Conservation (phyloP, 2,797 vertebrate species). For the Lagocephalus sceleratus region DNA sequence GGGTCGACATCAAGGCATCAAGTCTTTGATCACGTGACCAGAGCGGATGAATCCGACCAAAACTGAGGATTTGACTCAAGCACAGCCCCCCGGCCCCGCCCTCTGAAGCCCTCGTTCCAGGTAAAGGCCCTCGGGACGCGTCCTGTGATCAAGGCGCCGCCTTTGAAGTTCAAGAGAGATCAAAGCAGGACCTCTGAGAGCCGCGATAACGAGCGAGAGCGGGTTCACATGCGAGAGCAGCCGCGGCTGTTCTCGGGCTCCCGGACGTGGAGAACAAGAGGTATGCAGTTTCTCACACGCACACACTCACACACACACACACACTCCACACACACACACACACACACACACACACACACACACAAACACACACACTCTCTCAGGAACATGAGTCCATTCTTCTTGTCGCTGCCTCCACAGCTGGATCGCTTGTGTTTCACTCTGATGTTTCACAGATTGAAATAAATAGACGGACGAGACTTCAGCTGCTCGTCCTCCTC, state of each 20-base stretch:
- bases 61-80: too few species aligned
- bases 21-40: too few species aligned
- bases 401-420: background rate
- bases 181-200: too few species aligned
- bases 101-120: too few species aligned
- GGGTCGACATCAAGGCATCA: too few species aligned
- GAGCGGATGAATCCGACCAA: too few species aligned
- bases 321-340: constrained; percentile 1
- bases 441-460: constrained; percentile 28
- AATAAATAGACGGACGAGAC: constrained; percentile 47
- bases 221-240: constrained; percentile 5
- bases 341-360: background rate
- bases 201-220: background rate
- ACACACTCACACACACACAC: background rate
- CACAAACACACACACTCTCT: background rate
- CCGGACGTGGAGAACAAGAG: constrained; percentile 23
- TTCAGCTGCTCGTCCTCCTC: background rate
- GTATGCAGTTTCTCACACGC: constrained; percentile 33
- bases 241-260: background rate
- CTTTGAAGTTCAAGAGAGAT: too few species aligned
- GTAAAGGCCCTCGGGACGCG: too few species aligned
- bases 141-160: too few species aligned
- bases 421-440: constrained; percentile 1
- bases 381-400: constrained; percentile 1
- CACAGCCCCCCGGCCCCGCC: too few species aligned